A percentile compares a stretch with the other conserved stretches of the same genome.
Conservation (phyloP, 2,888 invertebrate genomes). For the Pseudococcus longispinus region DNA sequence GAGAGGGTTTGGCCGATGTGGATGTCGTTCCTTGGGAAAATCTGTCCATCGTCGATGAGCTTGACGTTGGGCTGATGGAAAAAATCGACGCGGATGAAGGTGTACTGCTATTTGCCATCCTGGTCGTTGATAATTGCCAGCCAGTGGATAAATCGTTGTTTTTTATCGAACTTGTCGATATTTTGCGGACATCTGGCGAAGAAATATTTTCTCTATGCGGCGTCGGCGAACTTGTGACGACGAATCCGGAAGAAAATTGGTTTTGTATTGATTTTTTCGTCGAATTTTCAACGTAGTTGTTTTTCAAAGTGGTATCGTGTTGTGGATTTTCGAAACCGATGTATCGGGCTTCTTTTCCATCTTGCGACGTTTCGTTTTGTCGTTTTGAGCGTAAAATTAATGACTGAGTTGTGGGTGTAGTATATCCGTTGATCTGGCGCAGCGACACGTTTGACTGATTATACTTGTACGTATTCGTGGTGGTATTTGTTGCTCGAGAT, state of each 20-base stretch:
- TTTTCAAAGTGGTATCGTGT: background rate
- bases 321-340: background rate
- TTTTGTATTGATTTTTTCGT: conserved; percentile 36
- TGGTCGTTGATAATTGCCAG: background rate
- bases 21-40: background rate
- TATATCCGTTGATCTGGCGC: background rate
- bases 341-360: background rate
- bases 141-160: background rate
- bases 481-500: background rate
- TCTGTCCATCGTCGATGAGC: background rate
- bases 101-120: background rate
- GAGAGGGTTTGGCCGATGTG: background rate
- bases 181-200: background rate
- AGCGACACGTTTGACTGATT: background rate
- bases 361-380: background rate
- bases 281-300: background rate
- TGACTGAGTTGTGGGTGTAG: background rate
- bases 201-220: background rate
- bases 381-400: background rate
- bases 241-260: background rate
- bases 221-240: background rate
- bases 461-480: background rate
- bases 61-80: background rate
- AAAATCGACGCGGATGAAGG: background rate
- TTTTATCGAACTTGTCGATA: background rate